Evolutionary conservation across 1,140 invertebrate species (phyloP), one percentile per base, ranked within the genome.

Genomic region (Drosophila carrolli): DNA sequence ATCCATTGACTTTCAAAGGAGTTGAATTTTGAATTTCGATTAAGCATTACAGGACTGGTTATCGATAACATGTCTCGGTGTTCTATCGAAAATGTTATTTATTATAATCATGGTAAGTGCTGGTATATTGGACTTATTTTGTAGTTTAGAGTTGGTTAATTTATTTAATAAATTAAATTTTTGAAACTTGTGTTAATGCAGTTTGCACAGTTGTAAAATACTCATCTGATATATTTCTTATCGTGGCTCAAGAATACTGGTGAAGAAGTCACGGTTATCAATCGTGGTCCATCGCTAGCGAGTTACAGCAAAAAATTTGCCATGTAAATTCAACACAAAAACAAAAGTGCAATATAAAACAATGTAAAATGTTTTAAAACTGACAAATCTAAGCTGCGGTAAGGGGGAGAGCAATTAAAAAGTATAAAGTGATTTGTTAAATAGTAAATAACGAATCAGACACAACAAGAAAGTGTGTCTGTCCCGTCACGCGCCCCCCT

Each of bases 231-330:
- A 44, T 16, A 37, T 10, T 32, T 4, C 16, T 32, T 27, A 67
- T 66, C 60, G 63, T 16, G 29, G 35, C 27, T 19, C 16, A 47
- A 23, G 29, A 47, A 23, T 58, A 58, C 43, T 27, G 27, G 71
- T 35, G 70, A 74, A 60, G 37, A 43, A 43, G 48, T 48, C 58
- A 41, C 58, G 38, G 57, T 38, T 47, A 48, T 48, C 70, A 23
- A 23, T 51, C 56, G 5, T 14, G 10, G 48, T 19, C 35, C 65
- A 71, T 70, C 67, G 35, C 67, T 56, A 70, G 48, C 50, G 35
- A 71, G 50, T 70, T 71, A 70, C 63, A 70, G 67, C 67, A 72
- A 72, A 72, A 72, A 67, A 53, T 75, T 75, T 75, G 73, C 60
- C 72, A 75, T 75, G 60, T 75, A 75, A 75, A 75, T 61, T 51